A percentile compares a stretch with the other conserved stretches of the same genome.
Evolutionary conservation across 2,113 vertebrate genomes (phyloP).

Genomic region (Symphodus melops): DNA sequence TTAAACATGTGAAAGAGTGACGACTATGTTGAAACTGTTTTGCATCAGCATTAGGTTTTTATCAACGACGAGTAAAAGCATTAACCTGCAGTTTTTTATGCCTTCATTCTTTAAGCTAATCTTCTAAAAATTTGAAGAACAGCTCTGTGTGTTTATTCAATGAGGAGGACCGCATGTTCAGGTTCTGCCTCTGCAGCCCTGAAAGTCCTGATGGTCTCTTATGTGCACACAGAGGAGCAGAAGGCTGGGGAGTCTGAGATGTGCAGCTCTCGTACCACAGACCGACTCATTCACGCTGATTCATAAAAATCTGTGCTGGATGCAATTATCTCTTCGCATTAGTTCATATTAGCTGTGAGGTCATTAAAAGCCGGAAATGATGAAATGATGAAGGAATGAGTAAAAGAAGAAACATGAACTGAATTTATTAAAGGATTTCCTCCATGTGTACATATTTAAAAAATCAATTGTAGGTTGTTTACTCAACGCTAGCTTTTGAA

Average conservation of each 20-base stretch:
- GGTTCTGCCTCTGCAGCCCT: conserved; percentile 11
- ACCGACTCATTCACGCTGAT: background rate
- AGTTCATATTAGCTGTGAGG: conserved; percentile 13
- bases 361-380: conserved; percentile 19
- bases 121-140: no score
- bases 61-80: no score
- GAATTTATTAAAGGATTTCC: background rate
- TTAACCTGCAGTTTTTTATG: no score
- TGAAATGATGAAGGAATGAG: background rate
- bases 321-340: conserved; percentile 39
- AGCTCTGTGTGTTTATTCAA: no score
- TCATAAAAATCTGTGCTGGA: conserved; percentile 18
- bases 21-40: no score
- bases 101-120: no score
- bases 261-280: background rate
- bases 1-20: no score
- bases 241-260: background rate
- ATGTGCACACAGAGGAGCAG: conserved; percentile 34
- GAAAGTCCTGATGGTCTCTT: conserved; percentile 25
- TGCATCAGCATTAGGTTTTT: no score
- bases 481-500: conserved; percentile 14
- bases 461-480: conserved; percentile 4
- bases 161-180: no score
- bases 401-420: conserved; percentile 20
- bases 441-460: conserved; percentile 56